phyloP scores from a whole-genome alignment of 64 coral and sea anemone genomes.

The Pocillopora verrucosa region DNA sequence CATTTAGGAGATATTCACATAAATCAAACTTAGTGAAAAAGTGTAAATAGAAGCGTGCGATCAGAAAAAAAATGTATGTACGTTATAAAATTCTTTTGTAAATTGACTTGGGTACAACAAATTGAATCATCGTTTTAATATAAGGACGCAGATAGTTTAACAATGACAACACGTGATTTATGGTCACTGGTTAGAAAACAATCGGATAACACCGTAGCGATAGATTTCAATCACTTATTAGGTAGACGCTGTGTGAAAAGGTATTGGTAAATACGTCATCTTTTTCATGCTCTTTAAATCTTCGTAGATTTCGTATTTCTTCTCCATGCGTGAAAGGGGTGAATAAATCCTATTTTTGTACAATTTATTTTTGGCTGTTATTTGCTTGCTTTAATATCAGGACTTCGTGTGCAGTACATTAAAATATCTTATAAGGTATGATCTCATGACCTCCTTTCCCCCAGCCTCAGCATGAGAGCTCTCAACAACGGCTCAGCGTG shows the following conservation, averaged over 20 bases:
- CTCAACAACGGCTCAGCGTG: too few relatives aligned
- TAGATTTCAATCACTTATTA: neutral
- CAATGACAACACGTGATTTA: neutral
- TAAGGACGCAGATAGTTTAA: neutral
- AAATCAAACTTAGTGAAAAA: neutral
- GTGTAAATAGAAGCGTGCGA: constrained; percentile 15
- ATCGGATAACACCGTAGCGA: neutral
- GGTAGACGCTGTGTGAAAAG: neutral
- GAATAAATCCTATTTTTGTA: constrained; percentile 51
- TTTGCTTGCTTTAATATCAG: too few relatives aligned
- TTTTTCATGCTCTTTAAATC: constrained; percentile 6
- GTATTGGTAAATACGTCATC: neutral
- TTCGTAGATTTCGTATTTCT: constrained; percentile 15
- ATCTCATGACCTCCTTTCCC: too few relatives aligned
- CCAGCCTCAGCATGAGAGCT: too few relatives aligned
- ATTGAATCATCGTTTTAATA: constrained; percentile 7
- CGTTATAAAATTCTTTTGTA: constrained; percentile 24
- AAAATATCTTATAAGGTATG: too few relatives aligned
- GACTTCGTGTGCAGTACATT: too few relatives aligned
- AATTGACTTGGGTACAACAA: constrained; percentile 1
- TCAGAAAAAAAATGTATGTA: neutral
- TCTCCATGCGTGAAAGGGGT: constrained; percentile 14
- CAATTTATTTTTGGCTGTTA: neutral
- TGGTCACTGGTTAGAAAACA: neutral
- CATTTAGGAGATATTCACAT: neutral